phyloP scores from a whole-genome alignment of 1,140 invertebrate genomes.

The Cepaea nemoralis region DNA sequence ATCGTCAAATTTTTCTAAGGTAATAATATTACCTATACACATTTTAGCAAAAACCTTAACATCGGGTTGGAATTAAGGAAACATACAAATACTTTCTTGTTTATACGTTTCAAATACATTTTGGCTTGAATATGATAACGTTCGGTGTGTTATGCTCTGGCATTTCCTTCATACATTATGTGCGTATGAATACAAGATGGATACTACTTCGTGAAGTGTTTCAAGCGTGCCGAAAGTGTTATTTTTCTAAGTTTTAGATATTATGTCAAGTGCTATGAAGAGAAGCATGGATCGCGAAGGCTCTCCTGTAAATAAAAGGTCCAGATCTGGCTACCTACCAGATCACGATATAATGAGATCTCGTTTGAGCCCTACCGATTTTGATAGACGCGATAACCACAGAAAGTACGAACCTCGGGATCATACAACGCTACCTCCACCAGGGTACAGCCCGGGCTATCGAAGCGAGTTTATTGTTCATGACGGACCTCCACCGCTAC shows the following conservation, averaged over 20 bases:
- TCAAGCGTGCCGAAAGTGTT: neutral
- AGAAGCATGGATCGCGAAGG: conserved; percentile 64
- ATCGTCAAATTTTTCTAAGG: too few relatives aligned
- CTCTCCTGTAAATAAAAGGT: conserved; percentile 74
- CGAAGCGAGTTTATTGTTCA: conserved; percentile 36
- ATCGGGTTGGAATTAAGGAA: too few relatives aligned
- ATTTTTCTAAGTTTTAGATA: neutral
- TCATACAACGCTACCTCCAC: too few relatives aligned
- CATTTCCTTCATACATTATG: neutral
- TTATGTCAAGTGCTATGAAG: conserved; percentile 15
- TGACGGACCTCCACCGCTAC: conserved; percentile 33
- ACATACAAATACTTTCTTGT: too few relatives aligned
- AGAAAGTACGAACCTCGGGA: conserved; percentile 33
- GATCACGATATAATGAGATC: conserved; percentile 70
- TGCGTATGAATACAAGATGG: conserved; percentile 17
- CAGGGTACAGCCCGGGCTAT: conserved; percentile 12
- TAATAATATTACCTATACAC: too few relatives aligned
- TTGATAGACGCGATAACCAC: conserved; percentile 59
- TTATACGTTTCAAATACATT: too few relatives aligned
- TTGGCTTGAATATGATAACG: too few relatives aligned
- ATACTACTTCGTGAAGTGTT: neutral
- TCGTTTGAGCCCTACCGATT: conserved; percentile 64
- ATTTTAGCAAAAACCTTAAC: too few relatives aligned
- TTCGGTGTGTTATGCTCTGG: neutral
- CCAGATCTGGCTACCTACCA: conserved; percentile 67